Base-by-base conservation (phyloP, 2,888 invertebrate genomes). In the Melangyna quadrimaculata region DNA sequence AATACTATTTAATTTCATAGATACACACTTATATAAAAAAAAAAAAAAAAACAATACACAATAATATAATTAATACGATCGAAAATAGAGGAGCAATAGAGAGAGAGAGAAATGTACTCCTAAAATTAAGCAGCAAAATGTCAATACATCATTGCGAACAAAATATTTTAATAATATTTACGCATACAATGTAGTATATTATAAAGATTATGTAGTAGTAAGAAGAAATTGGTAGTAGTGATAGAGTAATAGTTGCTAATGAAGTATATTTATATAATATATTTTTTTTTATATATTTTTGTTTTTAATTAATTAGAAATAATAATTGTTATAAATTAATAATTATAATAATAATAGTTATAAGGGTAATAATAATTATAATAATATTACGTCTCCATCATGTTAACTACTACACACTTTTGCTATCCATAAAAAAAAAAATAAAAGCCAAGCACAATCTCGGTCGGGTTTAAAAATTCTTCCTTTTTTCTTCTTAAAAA, bases 301-400 rank as follows among this genome's bases (percentile, higher is more conserved):
- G 12, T 65, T 45, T 17, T 63, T 71, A 43, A 70, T 78, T 59
- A 67, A 59, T 72, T 63, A 40, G 69, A 73, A 61, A 70, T 63
- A 72, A 70, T 53, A 61, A 69, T 72, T 81, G 74, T 73, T 86
- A 86, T 86, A 86, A 81, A 86, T 86, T 86, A 86, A 81, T 86
- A 82, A 78, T 51, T 51, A 51, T 81, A 80, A 80, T 84, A 61
- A 48, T 67, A 67, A 48, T 67, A 74, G 71, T 84, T 74, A 71
- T 71, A 65, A 53, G 65, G 59, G 48, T 81, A 77, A 70, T 78
- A 45, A 69, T 69, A 75, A 48, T 22, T 78, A 53, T 74, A 73
- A 59, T 53, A 61, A 75, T 53, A 55, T 80, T 78, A 61, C 82
- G 48, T 67, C 59, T 67, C 67, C 75, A 48, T 74, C 63, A 53